Evolutionary conservation across 2,113 vertebrate species (phyloP), one percentile per base, ranked within the genome.

Genomic region (Rhea americana): DNA sequence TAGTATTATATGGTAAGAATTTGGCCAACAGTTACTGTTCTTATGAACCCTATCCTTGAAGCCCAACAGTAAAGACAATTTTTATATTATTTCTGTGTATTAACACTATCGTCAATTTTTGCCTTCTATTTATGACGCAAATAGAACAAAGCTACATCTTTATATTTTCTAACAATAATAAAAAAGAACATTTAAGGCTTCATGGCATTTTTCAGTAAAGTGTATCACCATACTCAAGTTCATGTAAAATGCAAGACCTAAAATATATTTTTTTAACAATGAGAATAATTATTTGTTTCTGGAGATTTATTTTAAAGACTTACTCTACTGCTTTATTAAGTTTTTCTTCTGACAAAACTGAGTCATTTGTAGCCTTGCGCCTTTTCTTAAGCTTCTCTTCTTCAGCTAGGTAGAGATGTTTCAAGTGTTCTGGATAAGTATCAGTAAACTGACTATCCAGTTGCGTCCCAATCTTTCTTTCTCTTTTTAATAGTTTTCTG

Each of bases 361-460:
- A 93, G 32, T 92, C 71, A 21, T 43, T 47, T 70, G 96, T 98
- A 81, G 51, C 68, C 91, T 97, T 98, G 50, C 73, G 95, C 11
- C 91, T 68, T 92, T 96, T 99, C 97, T 93, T 98, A 28, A 99
- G 97, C 87, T 93, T 97, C 96, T 98, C 94, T 19, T 98, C 98
- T 92, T 99, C 99, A 1, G 99, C 99, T 83, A 98, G 21, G 67
- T 99, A 99, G 28, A 99, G 98, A 95, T 99, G 99, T 68, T 97
- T 98, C 92, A 99, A 97, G 78, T 99, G 99, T 51, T 99, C 99
- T 11, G 99, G 99, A 37, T 99, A 99, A 41, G 97, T 93, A 7
- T 99, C 98, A 6, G 90, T 96, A 78, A 98, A 99, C 12, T 97
- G 88, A 21, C 93, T 26, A 63, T 94, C 94, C 25, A 91, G 83